Evolutionary conservation across 2,113 vertebrate genomes (phyloP).

Genomic region (Dipodomys stephensi): DNA sequence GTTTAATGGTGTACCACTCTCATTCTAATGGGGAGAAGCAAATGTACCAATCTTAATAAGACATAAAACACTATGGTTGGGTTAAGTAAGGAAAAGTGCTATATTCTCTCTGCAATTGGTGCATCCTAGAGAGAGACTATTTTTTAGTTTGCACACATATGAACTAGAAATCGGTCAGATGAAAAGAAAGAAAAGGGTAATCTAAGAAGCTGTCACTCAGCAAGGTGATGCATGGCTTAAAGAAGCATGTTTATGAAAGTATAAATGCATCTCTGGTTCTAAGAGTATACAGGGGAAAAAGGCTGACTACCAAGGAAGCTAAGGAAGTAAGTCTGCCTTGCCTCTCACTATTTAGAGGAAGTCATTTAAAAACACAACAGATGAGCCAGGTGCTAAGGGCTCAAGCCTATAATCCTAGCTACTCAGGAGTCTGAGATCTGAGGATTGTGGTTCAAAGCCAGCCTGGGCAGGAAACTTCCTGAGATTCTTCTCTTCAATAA

Average conservation of each 20-base stretch:
- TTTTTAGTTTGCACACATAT: not conserved
- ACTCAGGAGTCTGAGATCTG: too few relatives aligned
- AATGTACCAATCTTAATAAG: not conserved
- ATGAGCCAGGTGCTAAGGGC: too few relatives aligned
- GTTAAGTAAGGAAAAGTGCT: not conserved
- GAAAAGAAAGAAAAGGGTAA: conserved; percentile 8
- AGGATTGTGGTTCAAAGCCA: too few relatives aligned
- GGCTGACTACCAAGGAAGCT: not conserved
- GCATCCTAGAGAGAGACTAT: not conserved
- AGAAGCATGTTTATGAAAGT: not conserved
- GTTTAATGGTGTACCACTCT: not conserved
- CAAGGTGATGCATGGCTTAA: not conserved
- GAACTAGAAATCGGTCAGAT: not conserved
- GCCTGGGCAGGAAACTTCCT: too few relatives aligned
- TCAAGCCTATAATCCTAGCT: too few relatives aligned
- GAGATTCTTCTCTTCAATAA: too few relatives aligned
- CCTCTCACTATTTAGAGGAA: not conserved
- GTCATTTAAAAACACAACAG: not conserved
- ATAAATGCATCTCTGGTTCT: not conserved
- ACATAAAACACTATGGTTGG: not conserved
- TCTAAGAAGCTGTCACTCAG: not conserved
- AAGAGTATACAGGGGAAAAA: not conserved
- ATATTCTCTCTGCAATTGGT: not conserved
- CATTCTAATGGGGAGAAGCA: not conserved
- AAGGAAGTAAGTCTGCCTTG: not conserved